Percentiles rank a stretch among this genome's conserved stretches.
Conservation (phyloP, 2,797 vertebrate species). For the Acanthurus tractus region DNA sequence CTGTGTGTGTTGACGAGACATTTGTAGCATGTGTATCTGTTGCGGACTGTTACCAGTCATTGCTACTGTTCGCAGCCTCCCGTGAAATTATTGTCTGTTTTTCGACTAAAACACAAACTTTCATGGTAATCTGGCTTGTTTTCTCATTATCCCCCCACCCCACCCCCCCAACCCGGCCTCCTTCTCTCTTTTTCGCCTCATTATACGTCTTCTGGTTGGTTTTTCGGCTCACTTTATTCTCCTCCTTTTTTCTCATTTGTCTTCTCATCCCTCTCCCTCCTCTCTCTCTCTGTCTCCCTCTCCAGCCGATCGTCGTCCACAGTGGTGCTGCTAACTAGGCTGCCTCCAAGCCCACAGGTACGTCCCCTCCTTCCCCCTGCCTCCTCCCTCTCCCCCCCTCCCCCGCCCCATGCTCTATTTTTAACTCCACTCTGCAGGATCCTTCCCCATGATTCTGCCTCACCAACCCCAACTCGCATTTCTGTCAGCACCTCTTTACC, state of each 20-base stretch:
- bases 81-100: conserved; percentile 70
- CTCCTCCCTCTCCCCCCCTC: conserved; percentile 8
- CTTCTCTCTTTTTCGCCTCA: conserved; percentile 29
- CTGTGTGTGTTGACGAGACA: background rate
- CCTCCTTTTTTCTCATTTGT: conserved; percentile 23
- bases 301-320: conserved; percentile 49
- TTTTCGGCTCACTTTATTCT: conserved; percentile 20
- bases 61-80: conserved; percentile 33
- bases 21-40: conserved; percentile 39
- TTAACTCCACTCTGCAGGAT: conserved; percentile 74
- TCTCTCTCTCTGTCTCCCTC: conserved; percentile 7
- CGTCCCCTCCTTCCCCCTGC: conserved; percentile 28
- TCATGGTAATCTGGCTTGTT: conserved; percentile 68
- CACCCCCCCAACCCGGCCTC: background rate
- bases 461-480: conserved; percentile 38
- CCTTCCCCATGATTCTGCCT: conserved; percentile 57
- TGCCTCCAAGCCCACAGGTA: conserved; percentile 81
- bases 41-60: conserved; percentile 42
- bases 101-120: conserved; percentile 47
- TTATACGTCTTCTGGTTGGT: conserved; percentile 37
- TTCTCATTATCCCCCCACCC: conserved; percentile 43
- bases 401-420: conserved; percentile 76
- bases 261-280: background rate
- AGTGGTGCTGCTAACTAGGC: conserved; percentile 73
- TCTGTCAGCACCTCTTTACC: conserved; percentile 49